Conservation (phyloP, 2,113 vertebrate genomes). For the Gymnogyps californianus region DNA sequence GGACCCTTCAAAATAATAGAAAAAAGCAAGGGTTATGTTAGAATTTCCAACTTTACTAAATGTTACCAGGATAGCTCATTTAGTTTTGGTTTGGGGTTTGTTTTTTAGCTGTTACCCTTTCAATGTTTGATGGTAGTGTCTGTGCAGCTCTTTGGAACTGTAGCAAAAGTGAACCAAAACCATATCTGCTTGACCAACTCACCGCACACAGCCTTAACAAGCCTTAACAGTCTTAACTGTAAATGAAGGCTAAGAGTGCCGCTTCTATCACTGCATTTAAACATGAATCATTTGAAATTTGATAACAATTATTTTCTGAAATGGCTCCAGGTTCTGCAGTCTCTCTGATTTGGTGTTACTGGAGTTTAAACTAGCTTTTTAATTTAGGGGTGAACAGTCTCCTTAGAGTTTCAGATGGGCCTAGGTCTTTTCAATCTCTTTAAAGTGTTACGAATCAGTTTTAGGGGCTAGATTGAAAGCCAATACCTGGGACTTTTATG, state of each 20-base stretch:
- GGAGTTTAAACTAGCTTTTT: background rate
- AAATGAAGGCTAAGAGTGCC: background rate
- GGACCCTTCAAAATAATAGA: background rate
- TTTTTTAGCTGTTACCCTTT: background rate
- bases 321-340: background rate
- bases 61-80: background rate
- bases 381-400: background rate
- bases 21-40: background rate
- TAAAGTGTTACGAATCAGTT: background rate
- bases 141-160: background rate
- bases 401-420: background rate
- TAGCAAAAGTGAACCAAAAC: background rate
- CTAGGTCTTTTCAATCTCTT: background rate
- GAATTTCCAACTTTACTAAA: background rate
- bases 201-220: accelerated
- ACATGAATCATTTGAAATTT: background rate
- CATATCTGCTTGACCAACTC: background rate
- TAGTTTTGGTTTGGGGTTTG: background rate
- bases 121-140: background rate
- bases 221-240: background rate
- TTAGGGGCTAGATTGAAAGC: background rate
- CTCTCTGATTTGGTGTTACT: background rate
- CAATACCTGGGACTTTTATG: background rate
- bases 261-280: background rate
- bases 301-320: background rate